These are phyloP conservation scores for Takifugu flavidus DNA, from an alignment of 2,113 vertebrate genomes.

Conservation along the genomic window DNA sequence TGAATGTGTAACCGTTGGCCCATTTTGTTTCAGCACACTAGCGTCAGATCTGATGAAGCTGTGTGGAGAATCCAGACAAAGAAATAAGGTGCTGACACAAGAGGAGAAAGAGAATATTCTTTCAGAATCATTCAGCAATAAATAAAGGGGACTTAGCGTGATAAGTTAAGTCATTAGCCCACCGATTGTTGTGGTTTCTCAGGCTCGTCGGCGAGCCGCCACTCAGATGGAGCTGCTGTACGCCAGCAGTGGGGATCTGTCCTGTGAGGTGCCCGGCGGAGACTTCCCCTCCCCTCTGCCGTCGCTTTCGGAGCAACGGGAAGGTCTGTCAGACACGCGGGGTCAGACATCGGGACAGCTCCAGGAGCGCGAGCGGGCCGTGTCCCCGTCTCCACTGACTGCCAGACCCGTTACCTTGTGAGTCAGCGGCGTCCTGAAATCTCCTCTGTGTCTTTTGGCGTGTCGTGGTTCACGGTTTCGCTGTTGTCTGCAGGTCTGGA, in stretches of 20 bases:
- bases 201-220: conserved; percentile 93
- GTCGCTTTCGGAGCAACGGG: conserved; percentile 75
- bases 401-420: conserved; percentile 85
- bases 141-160: conserved; percentile 2
- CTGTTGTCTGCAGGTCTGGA: conserved; percentile 76
- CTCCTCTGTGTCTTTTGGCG: neutral
- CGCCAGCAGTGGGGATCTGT: conserved; percentile 82
- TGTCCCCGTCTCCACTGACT: conserved; percentile 77
- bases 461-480: neutral
- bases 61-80: conserved; percentile 88
- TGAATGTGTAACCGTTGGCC: neutral
- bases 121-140: too few relatives aligned
- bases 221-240: conserved; percentile 97
- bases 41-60: conserved; percentile 93
- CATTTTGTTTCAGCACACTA: conserved; percentile 75
- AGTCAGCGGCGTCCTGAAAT: conserved; percentile 53
- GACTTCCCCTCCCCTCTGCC: conserved; percentile 75
- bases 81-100: conserved; percentile 79
- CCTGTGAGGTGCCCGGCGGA: conserved; percentile 72
- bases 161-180: neutral
- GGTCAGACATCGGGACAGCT: conserved; percentile 69
- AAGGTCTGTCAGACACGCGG: conserved; percentile 56
- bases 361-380: conserved; percentile 78
- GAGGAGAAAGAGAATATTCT: too few relatives aligned
- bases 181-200: conserved; percentile 4